A percentile compares a stretch with the other conserved stretches of the same genome.
Evolutionary conservation across 2,888 invertebrate species (phyloP).

Genomic region (Liposcelis brunnea): DNA sequence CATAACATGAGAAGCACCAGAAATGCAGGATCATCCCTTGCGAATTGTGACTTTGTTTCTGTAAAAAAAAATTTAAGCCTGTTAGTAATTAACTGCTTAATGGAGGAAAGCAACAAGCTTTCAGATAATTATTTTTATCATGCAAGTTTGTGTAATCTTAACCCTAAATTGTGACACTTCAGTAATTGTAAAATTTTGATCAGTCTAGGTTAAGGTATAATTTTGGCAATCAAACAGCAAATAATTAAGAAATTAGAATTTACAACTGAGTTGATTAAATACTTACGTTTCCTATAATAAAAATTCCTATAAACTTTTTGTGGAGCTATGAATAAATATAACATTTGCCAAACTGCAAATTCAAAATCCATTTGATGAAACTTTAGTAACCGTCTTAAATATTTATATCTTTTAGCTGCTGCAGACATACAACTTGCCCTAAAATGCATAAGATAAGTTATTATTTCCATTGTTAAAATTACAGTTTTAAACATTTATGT

Average conservation of each 20-base stretch:
- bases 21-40: slow-evolving; percentile 97
- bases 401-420: slow-evolving; percentile 74
- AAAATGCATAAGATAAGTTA: slow-evolving; percentile 21
- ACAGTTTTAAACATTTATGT: background rate
- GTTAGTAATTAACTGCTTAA: no score
- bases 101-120: no score
- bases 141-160: no score
- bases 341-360: slow-evolving; percentile 98
- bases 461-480: background rate
- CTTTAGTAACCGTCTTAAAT: slow-evolving; percentile 65
- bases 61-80: slow-evolving; percentile 23
- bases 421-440: slow-evolving; percentile 62
- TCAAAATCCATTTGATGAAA: slow-evolving; percentile 99
- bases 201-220: slow-evolving; percentile 9
- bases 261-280: background rate
- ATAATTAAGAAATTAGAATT: slow-evolving; percentile 12
- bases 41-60: slow-evolving; percentile 98
- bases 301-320: slow-evolving; percentile 96
- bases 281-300: slow-evolving; percentile 90
- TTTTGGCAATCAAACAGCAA: slow-evolving; percentile 1
- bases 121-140: no score
- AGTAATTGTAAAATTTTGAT: background rate
- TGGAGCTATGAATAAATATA: slow-evolving; percentile 82
- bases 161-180: no score
- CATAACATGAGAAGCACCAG: slow-evolving; percentile 76